These are phyloP conservation scores for Neolamprologus hecqui DNA, from an alignment of 2,113 vertebrate species.

Conservation along the genomic window DNA sequence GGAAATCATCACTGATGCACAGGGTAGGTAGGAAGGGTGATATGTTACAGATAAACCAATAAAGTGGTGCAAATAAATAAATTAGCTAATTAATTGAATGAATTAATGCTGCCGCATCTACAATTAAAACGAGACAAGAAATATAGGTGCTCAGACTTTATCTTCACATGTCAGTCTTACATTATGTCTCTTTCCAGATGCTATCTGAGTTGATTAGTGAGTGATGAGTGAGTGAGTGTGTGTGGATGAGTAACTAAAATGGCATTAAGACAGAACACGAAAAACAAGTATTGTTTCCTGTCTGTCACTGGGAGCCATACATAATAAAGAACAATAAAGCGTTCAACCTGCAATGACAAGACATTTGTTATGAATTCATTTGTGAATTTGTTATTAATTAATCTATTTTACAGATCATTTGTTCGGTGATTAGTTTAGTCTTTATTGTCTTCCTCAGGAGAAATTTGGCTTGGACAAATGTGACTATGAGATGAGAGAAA, in stretches of 20 bases:
- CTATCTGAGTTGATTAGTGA: background rate
- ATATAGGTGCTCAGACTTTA: background rate
- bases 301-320: background rate
- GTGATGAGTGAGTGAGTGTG: background rate
- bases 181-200: background rate
- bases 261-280: conserved; percentile 44
- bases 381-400: background rate
- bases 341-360: conserved; percentile 17
- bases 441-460: background rate
- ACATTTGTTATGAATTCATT: background rate
- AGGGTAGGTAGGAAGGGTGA: background rate
- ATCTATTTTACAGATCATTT: background rate
- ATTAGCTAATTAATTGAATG: background rate
- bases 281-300: conserved; percentile 47
- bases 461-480: background rate
- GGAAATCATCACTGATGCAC: background rate
- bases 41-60: background rate
- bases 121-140: background rate
- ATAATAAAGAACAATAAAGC: background rate
- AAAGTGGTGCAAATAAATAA: background rate
- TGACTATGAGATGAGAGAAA: background rate
- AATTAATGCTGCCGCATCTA: background rate
- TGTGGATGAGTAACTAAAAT: background rate
- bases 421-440: background rate
- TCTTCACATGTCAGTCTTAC: background rate